Base-by-base conservation (phyloP, 2,113 vertebrate genomes). In the Phoenicopterus ruber region DNA sequence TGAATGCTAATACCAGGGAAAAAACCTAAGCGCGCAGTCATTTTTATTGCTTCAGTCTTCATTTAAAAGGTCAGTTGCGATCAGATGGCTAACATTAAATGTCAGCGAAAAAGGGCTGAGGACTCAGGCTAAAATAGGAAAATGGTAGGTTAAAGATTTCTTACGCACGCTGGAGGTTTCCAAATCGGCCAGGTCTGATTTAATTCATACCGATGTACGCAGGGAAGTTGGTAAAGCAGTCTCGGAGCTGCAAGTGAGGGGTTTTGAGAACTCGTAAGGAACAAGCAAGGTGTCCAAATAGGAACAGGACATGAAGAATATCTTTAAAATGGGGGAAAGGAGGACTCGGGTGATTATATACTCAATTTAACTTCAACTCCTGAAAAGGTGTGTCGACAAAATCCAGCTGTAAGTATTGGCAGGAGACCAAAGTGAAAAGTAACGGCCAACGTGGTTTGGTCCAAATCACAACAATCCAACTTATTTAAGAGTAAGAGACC, bases 191-290 rank as follows among this genome's bases (percentile, higher is more conserved):
- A 0, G 82, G 12, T 7, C 2, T 4, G 49, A 4, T 65, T 36
- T 5, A 20, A 55, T 17, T 20, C 65, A 0, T 4, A 5, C 10
- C 1, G 15, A 24, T 4, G 38, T 13, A 13, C 0, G 2, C 0
- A 6, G 40, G 36, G 72, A 31, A 11, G 72, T 36, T 5, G 62
- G 29, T 13, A 8, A 31, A 55, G 67, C 14, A 15, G 4, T 11
- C 46, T 9, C 0, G 0, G 66, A 71, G 62, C 57, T 38, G 61
- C 44, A 10, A 1, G 31, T 2, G 44, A 54, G 32, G 38, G 17
- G 3, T 9, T 28, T n/a, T 10, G 57, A 38, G 84, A 58, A 7
- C 29, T 42, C 22, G 0, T 7, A 42, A 40, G 8, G 26, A 38
- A 8, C 3, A 65, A 11, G 31, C 12, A 1, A 2, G 36, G 57